Base-by-base conservation (phyloP, 2,888 invertebrate genomes). In the Acholoe squamosa region DNA sequence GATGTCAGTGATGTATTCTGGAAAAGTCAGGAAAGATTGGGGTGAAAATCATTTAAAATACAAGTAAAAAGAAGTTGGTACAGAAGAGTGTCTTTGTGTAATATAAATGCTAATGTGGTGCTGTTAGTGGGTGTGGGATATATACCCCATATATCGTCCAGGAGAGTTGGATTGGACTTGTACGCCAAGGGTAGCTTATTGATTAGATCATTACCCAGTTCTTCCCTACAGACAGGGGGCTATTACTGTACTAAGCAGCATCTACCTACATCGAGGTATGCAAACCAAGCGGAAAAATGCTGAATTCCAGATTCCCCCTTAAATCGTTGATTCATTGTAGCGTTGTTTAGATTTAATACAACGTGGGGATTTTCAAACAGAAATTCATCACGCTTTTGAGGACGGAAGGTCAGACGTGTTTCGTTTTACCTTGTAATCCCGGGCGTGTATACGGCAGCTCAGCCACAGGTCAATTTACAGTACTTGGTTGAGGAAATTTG, bases 21-120 rank as follows among this genome's bases (percentile, higher is more conserved):
- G 34, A 43, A 80, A 43, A 14, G n/a, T 16, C 19, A 76, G 76
- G 16, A 76, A 31, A 31, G 61, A 25, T 22, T 61, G 61, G 61
- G 61, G 61, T 22, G 61, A n/a, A 61, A 61, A 25, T n/a, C 1
- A 61, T 22, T 22, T 25, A 25, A 76, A 76, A 31, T 31, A 25
- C 14, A 31, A 31, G 25, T n/a, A 76, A 31, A 31, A 25, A 31
- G 80, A 80, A 10, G 80, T 25, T 14, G 25, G 28, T 71, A 71
- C 12, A 80, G 43, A 43, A 43, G 43, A 22, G 33, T 80, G 34
- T 33, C 43, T 80, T 80, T 80, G 33, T 80, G 80, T 80, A 80
- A 80, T 80, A 80, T 80, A 80, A 80, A 80, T 80, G 80, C 34
- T 34, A 80, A 80, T 80, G 80, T 28, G 76, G 10, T 31, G 7